These are phyloP conservation scores for Petrocephalus schoutedeni DNA, from an alignment of 2,797 vertebrate genomes.

Conservation along the genomic window DNA sequence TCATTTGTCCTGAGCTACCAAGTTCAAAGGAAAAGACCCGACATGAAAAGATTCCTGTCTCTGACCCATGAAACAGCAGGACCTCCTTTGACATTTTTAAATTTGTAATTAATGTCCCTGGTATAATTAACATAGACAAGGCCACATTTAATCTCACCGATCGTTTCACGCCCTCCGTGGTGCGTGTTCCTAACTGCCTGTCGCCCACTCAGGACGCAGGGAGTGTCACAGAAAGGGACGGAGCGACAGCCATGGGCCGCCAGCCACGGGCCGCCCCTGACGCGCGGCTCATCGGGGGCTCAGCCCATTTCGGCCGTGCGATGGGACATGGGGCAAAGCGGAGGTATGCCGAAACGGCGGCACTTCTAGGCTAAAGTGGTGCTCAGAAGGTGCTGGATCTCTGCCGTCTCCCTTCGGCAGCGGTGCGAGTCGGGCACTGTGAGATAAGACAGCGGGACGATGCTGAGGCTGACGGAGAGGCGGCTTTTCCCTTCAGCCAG, in stretches of 20 bases:
- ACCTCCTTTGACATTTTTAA: constrained; percentile 56
- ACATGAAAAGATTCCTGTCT: not conserved
- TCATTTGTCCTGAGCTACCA: not conserved
- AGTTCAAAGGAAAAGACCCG: constrained; percentile 44
- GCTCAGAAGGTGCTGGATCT: not conserved
- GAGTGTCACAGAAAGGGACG: not conserved
- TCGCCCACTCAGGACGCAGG: not conserved
- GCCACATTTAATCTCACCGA: constrained; percentile 27
- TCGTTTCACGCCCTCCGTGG: not conserved
- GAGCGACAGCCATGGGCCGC: too few relatives aligned
- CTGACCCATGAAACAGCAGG: constrained; percentile 25
- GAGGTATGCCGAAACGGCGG: not conserved
- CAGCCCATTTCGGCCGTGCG: not conserved
- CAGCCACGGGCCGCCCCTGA: too few relatives aligned
- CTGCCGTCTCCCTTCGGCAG: not conserved
- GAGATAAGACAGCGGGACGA: constrained; percentile 1
- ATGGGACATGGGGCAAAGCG: not conserved
- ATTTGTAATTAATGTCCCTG: constrained; percentile 41
- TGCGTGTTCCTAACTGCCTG: not conserved
- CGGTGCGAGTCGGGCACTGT: not conserved
- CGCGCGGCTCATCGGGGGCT: not conserved
- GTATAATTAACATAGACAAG: constrained; percentile 44
- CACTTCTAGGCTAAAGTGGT: not conserved
- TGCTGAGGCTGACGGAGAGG: not conserved
- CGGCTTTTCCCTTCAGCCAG: not conserved